phyloP scores from a whole-genome alignment of 2,113 vertebrate species.

The Vulpes lagopus region DNA sequence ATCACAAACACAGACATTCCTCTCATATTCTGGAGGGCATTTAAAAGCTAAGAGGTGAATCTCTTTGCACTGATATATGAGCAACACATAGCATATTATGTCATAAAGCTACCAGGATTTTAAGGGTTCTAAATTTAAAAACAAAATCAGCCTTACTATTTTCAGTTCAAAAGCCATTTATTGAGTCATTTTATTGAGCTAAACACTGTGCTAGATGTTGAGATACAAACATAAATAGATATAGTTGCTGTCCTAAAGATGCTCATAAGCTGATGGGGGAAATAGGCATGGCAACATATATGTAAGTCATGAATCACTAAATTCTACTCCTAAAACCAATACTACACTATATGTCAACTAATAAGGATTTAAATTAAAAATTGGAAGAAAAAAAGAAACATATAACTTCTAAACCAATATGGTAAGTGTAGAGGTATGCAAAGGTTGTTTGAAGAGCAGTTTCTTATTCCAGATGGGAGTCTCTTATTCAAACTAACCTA shows the following conservation, averaged over 20 bases:
- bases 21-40: background rate
- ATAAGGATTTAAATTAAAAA: background rate
- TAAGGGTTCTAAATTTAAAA: slow-evolving; percentile 37
- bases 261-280: background rate
- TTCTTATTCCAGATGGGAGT: slow-evolving; percentile 8
- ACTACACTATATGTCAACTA: background rate
- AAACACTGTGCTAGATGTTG: background rate
- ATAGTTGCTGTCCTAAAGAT: background rate
- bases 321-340: background rate
- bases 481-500: background rate
- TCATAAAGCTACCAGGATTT: background rate
- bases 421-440: background rate
- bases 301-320: background rate
- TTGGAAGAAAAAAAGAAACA: background rate
- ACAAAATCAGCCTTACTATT: background rate
- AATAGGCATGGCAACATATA: background rate
- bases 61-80: background rate
- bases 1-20: background rate
- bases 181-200: background rate
- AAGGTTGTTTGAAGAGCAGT: slow-evolving; percentile 10
- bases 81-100: background rate
- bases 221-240: background rate
- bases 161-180: slow-evolving; percentile 34
- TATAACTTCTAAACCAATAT: slow-evolving; percentile 43
- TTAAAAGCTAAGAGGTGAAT: slow-evolving; percentile 46